Conservation (phyloP, 2,888 invertebrate species). For the Drosophila bunnanda region DNA sequence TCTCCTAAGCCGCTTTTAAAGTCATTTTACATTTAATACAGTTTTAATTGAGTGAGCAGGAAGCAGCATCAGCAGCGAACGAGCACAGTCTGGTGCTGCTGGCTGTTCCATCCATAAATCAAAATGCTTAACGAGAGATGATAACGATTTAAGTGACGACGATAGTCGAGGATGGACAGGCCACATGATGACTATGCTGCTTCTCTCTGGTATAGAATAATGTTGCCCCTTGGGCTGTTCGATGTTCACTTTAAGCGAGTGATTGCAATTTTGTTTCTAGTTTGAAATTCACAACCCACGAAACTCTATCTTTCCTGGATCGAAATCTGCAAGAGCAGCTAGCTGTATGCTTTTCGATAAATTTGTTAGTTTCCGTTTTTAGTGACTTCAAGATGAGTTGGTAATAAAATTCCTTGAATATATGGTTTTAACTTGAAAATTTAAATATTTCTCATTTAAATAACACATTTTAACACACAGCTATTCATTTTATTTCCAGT, state of each 20-base stretch:
- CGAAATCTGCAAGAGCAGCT: not conserved
- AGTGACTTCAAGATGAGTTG: not conserved
- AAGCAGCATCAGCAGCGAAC: constrained; percentile 26
- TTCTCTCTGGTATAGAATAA: constrained; percentile 25
- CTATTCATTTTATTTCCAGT: not conserved
- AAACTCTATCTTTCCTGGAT: constrained; percentile 7
- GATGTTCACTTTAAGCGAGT: constrained; percentile 26
- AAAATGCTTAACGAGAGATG: constrained; percentile 68
- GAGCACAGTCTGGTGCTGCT: constrained; percentile 7
- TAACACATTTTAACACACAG: not conserved
- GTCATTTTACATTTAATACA: constrained; percentile 75
- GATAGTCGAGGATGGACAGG: constrained; percentile 19
- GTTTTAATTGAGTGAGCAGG: constrained; percentile 68
- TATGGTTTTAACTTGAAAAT: not conserved
- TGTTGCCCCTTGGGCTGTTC: constrained; percentile 56
- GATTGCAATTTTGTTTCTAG: constrained; percentile 16
- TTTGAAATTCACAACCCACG: constrained; percentile 1
- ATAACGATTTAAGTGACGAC: constrained; percentile 60
- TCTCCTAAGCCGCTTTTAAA: constrained; percentile 52
- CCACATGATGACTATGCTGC: constrained; percentile 21
- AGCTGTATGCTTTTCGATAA: constrained; percentile 2
- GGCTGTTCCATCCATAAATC: constrained; percentile 40
- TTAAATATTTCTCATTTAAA: not conserved
- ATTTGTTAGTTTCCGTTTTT: not conserved
- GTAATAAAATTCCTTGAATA: not conserved